Evolutionary conservation across 2,888 invertebrate species (phyloP), one percentile per base, ranked within the genome.

Genomic region (Hirtodrosophila cameraria): DNA sequence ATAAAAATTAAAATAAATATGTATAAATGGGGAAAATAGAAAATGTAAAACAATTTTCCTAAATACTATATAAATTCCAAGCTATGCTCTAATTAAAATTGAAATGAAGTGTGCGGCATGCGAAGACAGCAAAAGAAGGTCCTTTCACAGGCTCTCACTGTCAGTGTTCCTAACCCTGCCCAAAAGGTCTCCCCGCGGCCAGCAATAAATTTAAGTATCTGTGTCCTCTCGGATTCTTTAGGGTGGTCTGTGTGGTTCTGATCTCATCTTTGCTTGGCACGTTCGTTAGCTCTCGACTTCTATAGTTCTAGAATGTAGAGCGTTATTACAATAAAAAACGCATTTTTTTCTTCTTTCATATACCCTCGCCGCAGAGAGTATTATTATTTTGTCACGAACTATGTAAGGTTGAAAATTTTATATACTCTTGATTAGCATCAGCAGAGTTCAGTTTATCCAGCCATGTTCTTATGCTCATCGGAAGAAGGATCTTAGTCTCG

Each of bases 41-140:
- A 38, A 62, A 42, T 64, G 59, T 49, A 16, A 74, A 48, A 53
- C 46, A 67, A 43, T 60, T 66, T 65, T 42, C 15, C 12, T 16
- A 7, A 20, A 20, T 28, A n/a, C n/a, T n/a, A 27, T 4, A 31
- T 42, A 61, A 70, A 58, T 75, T 61, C 43, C 75, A 11, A 57
- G 39, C 53, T 33, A 7, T 78, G 82, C 72, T 82, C 82, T 82
- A 82, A 82, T 82, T 86, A 82, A 82, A 82, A 82, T 83, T 77
- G 67, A 76, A 80, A 83, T 86, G 57, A 80, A 77, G 77, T 71
- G 63, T 50, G 65, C 42, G 48, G 62, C 48, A 83, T 83, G 84
- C 81, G 50, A 52, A n/a, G 31, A 54, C 39, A 48, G 53, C 64
- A 49, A 59, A 60, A 54, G 62, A 64, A 66, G 75, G 38, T 72